Evolutionary conservation across 2,888 invertebrate species (phyloP), one percentile per base, ranked within the genome.

Genomic region (Drosophila percnosoma): DNA sequence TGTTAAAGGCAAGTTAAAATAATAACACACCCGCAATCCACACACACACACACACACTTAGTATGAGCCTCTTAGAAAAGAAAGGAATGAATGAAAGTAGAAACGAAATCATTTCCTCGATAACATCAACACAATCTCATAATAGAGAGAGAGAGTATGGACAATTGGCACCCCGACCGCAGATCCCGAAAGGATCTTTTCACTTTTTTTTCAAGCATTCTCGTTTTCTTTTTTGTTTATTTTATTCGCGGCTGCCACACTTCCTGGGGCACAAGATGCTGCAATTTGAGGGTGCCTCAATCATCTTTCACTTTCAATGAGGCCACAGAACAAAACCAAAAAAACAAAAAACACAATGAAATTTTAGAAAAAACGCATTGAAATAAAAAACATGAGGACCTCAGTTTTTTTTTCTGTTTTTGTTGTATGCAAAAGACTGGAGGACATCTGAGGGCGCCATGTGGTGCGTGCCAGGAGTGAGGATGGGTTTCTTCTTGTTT

Each of bases 221-320:
- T 68, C 45, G 55, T 62, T 24, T 60, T 66, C 70, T 61, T 70
- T 75, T 54, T 61, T 42, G 73, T 24, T 1, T 42, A 7, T 45
- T 29, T 36, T 31, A n/a, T 55, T 82, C 61, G 73, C 80, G 82
- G 84, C 76, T 78, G 84, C 73, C 79, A 77, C 82, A 89, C 82
- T 82, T 88, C 82, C 84, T 88, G 84, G 75, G 78, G 53, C 82
- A 72, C 83, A 83, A 80, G 84, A 87, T 81, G 90, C 89, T 84
- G 82, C 82, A 85, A 78, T 76, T 74, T 72, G 80, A 90, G 89
- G 87, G 87, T 87, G 83, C 83, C 74, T 70, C 75, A 51, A 40
- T 29, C 73, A 69, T 87, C 89, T 89, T 90, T 89, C 89, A 89
- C 89, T 90, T 89, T 89, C 89, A 75, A 82, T 71, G 66, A 68